Base-by-base conservation (phyloP, 2,797 vertebrate species). In the Peromyscus nudipes region DNA sequence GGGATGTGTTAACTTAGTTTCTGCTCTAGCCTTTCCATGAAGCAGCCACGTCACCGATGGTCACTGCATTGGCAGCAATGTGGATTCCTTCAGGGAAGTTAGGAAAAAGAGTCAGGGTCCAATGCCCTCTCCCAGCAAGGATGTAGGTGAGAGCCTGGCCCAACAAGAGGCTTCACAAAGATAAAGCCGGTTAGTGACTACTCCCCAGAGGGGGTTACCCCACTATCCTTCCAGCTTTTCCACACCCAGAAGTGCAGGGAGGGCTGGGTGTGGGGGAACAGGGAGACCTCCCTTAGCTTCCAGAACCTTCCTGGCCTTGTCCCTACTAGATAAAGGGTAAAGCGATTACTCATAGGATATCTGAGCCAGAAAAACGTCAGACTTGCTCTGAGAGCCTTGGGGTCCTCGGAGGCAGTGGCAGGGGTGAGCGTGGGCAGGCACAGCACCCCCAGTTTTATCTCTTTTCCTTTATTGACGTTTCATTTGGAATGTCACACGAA, bases 181-280 rank as follows among this genome's bases (percentile, higher is more conserved):
- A 98, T 98, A 98, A 98, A 98, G 94, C 97, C 97, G 52, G 95
- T 98, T 98, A 98, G 98, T 98, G 98, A 98, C 98, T 98, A 76
- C 25, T 98, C 97, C 96, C 97, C 95, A 55, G 85, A 83, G 98
- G 91, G 96, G 95, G 89, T 92, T 94, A 90, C 92, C 96, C 95
- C 91, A 69, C 52, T 76, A 5, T 75, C 49, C 92, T 29, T 49
- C 77, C 92, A 79, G 67, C 79, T 88, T 96, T 93, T 52, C 93
- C 87, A 96, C 92, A 94, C 76, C 79, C 52, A 75, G 84, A 95
- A 85, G 52, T 77, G 23, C 82, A 79, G 57, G 57, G n/a, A 73
- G 25, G 5, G 17, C 4, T 0, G 81, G 14, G 55, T 11, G 0
- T 65, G 12, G 19, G 62, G 55, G 27, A 82, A 31, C 25, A 2